Evolutionary conservation across 2,888 invertebrate species (phyloP).

Genomic region (Macroteleia sp.): DNA sequence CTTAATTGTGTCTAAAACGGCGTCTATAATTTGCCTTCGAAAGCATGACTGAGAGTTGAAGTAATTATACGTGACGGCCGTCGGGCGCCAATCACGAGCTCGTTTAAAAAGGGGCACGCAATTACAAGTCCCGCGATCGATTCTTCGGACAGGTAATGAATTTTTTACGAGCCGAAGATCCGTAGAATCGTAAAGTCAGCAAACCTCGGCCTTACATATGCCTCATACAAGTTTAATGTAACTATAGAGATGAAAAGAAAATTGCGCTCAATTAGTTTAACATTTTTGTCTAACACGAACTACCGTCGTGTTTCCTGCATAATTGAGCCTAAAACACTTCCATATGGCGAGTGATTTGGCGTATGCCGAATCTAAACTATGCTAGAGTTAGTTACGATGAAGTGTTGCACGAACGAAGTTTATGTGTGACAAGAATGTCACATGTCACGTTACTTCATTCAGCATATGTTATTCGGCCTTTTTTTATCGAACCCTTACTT

Average conservation of each 20-base stretch:
- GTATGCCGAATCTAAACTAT: conserved; percentile 49
- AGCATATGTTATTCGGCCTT: conserved; percentile 52
- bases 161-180: conserved; percentile 79
- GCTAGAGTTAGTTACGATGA: conserved; percentile 45
- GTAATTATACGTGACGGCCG: conserved; percentile 10
- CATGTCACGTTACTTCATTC: conserved; percentile 55
- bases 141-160: conserved; percentile 79
- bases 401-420: conserved; percentile 70
- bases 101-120: conserved; percentile 71
- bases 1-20: too few species aligned
- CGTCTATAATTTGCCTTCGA: too few species aligned
- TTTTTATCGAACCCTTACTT: conserved; percentile 27
- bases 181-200: conserved; percentile 69
- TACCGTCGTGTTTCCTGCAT: background rate
- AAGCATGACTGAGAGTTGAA: too few species aligned
- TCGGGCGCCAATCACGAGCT: conserved; percentile 36
- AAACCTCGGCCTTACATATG: conserved; percentile 24
- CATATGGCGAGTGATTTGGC: conserved; percentile 65
- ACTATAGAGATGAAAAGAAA: background rate
- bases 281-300: conserved; percentile 22
- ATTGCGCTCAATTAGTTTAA: too few species aligned
- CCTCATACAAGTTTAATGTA: conserved; percentile 1
- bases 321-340: conserved; percentile 41
- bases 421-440: conserved; percentile 54
- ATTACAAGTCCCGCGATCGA: conserved; percentile 81